A percentile compares a stretch with the other conserved stretches of the same genome.
phyloP scores from a whole-genome alignment of 2,113 vertebrate genomes.

The Dascyllus trimaculatus region DNA sequence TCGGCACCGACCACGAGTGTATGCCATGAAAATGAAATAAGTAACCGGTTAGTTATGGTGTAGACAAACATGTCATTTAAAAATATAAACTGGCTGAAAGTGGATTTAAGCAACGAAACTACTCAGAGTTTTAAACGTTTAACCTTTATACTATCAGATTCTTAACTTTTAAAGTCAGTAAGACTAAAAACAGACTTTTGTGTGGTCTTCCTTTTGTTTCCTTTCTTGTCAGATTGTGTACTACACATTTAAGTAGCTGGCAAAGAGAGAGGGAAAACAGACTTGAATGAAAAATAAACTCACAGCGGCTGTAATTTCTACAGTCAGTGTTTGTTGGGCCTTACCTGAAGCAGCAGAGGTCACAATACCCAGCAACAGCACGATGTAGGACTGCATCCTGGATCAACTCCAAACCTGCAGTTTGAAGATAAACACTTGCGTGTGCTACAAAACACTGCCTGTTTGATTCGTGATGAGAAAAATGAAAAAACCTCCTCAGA shows the following conservation, averaged over 20 bases:
- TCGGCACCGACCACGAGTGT: conserved; percentile 19
- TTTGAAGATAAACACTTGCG: conserved; percentile 13
- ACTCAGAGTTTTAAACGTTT: background rate
- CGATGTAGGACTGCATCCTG: conserved; percentile 76
- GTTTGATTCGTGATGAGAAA: conserved; percentile 25
- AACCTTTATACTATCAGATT: background rate
- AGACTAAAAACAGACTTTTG: background rate
- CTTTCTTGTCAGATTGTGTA: background rate
- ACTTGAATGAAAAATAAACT: background rate
- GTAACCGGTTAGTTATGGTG: no score
- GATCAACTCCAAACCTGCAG: conserved; percentile 59
- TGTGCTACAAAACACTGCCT: conserved; percentile 19
- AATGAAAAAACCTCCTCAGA: conserved; percentile 34
- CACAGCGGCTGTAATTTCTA: background rate
- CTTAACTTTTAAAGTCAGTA: background rate
- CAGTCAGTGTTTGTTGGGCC: background rate
- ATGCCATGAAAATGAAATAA: conserved; percentile 24
- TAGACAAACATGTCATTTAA: background rate
- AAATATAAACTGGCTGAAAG: background rate
- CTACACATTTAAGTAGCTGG: background rate
- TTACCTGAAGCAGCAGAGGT: conserved; percentile 77
- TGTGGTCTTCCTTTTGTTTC: background rate
- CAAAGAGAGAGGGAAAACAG: background rate
- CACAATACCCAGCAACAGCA: conserved; percentile 74
- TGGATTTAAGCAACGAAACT: background rate